Conservation (phyloP, 2,797 vertebrate genomes). For the Arrhamphus sclerolepis region DNA sequence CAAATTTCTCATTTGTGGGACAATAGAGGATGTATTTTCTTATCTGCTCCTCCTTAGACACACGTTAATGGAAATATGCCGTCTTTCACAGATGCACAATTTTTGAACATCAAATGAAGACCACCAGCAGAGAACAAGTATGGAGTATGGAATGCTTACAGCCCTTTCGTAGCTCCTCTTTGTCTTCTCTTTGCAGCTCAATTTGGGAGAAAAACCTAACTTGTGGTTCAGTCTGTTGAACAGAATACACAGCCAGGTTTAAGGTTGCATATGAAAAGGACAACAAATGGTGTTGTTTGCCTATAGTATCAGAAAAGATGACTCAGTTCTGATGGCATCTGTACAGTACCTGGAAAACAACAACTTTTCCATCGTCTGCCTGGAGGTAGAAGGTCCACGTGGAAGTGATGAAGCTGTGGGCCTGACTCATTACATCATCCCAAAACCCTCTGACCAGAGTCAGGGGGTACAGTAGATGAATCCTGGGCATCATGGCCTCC, state of each 20-base stretch:
- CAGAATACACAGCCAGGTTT: slow-evolving; percentile 7
- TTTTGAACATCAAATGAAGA: no score
- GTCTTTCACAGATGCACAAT: no score
- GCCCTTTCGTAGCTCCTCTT: slow-evolving; percentile 77
- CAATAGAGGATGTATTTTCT: no score
- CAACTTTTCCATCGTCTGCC: slow-evolving; percentile 94
- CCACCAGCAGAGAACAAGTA: no score
- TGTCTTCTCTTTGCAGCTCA: slow-evolving; percentile 81
- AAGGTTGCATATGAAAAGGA: not conserved
- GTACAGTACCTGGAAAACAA: slow-evolving; percentile 93
- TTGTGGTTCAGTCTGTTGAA: slow-evolving; percentile 89
- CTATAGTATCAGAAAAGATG: not conserved
- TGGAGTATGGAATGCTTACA: slow-evolving; percentile 79
- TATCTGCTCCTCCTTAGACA: no score
- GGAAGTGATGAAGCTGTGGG: slow-evolving; percentile 93
- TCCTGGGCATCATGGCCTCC: slow-evolving; percentile 92
- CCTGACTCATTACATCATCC: slow-evolving; percentile 95
- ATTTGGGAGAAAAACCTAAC: slow-evolving; percentile 86
- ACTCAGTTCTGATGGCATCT: not conserved
- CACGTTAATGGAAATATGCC: no score
- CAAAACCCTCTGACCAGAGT: slow-evolving; percentile 92
- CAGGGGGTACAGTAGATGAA: slow-evolving; percentile 93
- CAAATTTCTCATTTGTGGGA: no score
- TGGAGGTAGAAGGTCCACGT: slow-evolving; percentile 98
- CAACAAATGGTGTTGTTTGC: not conserved